Base-by-base conservation (phyloP, 2,888 invertebrate genomes). In the Eristalis tenax region DNA sequence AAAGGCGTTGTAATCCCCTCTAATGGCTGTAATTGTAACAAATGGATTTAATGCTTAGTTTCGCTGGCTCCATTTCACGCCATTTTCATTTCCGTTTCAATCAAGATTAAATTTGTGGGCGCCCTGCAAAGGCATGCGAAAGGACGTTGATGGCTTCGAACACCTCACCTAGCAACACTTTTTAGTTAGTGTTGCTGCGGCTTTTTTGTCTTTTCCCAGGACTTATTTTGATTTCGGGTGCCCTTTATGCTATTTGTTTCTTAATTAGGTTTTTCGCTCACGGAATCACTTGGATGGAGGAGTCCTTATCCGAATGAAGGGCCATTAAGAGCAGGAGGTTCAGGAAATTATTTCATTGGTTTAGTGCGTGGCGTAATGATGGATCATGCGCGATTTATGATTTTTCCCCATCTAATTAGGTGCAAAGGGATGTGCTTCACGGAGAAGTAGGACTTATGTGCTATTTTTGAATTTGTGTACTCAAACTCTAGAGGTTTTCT, bases 11-110 rank as follows among this genome's bases (percentile, higher is more conserved):
- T 82, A 75, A 82, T 82, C 82, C 70, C 70, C n/a, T 71, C 76
- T 76, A 83, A 83, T 77, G 73, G 73, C 35, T 64, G 78, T 83
- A 83, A 83, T 83, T 83, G 83, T 83, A 83, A 83, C 83, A 83
- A 83, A 83, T 83, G 78, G 83, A 74, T 66, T 78, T 79, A 83
- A 79, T 83, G 74, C 78, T 83, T 83, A 78, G 78, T 78, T 78
- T 78, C 73, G 78, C 78, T 35, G 73, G 73, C 63, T 78, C 83
- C 78, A 83, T 83, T 83, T 83, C 83, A 83, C 83, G 83, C 83
- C 78, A 83, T 83, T 78, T 78, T 78, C 82, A 76, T 82, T 83
- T 78, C 77, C 77, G 77, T 78, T 83, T 83, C 77, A 83, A 83
- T 79, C 78, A 63, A 73, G 74, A 78, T 79, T 83, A 78, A 78